Conservation (phyloP, 2,888 invertebrate species). For the Napeogenes inachia region DNA sequence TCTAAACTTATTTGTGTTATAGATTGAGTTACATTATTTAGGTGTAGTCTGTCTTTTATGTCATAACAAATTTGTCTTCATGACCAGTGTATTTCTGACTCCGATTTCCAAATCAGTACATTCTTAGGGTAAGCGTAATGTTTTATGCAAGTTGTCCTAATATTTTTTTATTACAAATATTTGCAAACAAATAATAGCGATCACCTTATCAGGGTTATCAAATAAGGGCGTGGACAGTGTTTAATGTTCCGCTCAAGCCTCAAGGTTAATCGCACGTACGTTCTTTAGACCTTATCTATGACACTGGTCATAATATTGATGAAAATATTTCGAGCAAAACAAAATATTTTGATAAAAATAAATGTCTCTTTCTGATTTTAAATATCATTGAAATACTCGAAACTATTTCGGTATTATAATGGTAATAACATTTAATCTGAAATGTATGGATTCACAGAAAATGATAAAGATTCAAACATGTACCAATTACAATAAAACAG, state of each 20-base stretch:
- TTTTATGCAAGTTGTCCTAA: too few relatives aligned
- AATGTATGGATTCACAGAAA: too few relatives aligned
- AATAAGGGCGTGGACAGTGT: slow-evolving; percentile 56
- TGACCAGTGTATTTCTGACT: too few relatives aligned
- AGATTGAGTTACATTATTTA: background rate
- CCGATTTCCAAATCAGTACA: too few relatives aligned
- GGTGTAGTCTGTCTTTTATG: background rate
- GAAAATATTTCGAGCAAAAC: background rate
- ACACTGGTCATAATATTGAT: slow-evolving; percentile 12
- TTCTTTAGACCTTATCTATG: slow-evolving; percentile 43
- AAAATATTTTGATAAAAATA: slow-evolving; percentile 1
- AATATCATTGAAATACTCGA: too few relatives aligned
- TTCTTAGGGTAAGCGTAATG: too few relatives aligned
- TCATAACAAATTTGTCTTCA: too few relatives aligned
- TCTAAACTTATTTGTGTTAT: slow-evolving; percentile 36
- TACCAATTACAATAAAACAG: slow-evolving; percentile 20
- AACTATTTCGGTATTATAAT: too few relatives aligned
- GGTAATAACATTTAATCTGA: too few relatives aligned
- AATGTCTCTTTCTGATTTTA: background rate
- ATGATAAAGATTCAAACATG: too few relatives aligned
- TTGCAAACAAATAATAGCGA: slow-evolving; percentile 21
- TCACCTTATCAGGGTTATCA: slow-evolving; percentile 31
- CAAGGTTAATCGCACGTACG: slow-evolving; percentile 52
- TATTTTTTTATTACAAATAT: background rate
- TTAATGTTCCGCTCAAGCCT: slow-evolving; percentile 51